Conservation (phyloP, 1,140 invertebrate genomes). For the Listronotus oregonensis region DNA sequence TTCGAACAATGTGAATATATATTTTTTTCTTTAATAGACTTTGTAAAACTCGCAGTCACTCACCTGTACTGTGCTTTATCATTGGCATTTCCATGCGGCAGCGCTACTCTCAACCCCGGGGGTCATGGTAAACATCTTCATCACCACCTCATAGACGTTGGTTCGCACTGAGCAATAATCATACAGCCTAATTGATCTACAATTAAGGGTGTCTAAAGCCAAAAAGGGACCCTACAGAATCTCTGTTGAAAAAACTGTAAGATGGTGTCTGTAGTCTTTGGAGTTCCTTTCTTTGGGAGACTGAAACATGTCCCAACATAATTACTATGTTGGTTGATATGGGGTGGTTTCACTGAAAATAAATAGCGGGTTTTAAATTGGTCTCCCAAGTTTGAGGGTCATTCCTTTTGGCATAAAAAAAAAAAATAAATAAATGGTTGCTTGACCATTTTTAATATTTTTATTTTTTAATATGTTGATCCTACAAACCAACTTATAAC, state of each 20-base stretch:
- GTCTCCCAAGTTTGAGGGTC: too few relatives aligned
- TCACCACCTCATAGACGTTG: slow-evolving; percentile 91
- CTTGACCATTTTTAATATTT: too few relatives aligned
- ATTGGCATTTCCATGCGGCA: slow-evolving; percentile 74
- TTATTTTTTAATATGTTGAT: too few relatives aligned
- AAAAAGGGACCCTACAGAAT: slow-evolving; percentile 89
- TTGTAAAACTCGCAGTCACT: too few relatives aligned
- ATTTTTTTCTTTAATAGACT: too few relatives aligned
- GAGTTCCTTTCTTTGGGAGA: slow-evolving; percentile 89
- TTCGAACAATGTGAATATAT: too few relatives aligned
- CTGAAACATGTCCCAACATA: slow-evolving; percentile 95
- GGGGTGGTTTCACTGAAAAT: slow-evolving; percentile 79
- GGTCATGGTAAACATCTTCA: slow-evolving; percentile 96
- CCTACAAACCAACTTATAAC: too few relatives aligned
- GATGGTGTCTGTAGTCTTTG: slow-evolving; percentile 92
- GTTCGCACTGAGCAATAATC: slow-evolving; percentile 88
- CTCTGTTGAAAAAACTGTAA: slow-evolving; percentile 96
- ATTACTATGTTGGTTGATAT: slow-evolving; percentile 97
- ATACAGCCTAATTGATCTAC: slow-evolving; percentile 98
- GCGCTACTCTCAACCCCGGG: slow-evolving; percentile 90
- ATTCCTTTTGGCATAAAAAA: too few relatives aligned
- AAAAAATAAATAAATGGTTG: too few relatives aligned
- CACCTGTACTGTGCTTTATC: slow-evolving; percentile 78
- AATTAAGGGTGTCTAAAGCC: slow-evolving; percentile 88
- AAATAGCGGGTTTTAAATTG: too few relatives aligned